Base-by-base conservation (phyloP, 1,140 invertebrate species). In the Sycophila sp. region DNA sequence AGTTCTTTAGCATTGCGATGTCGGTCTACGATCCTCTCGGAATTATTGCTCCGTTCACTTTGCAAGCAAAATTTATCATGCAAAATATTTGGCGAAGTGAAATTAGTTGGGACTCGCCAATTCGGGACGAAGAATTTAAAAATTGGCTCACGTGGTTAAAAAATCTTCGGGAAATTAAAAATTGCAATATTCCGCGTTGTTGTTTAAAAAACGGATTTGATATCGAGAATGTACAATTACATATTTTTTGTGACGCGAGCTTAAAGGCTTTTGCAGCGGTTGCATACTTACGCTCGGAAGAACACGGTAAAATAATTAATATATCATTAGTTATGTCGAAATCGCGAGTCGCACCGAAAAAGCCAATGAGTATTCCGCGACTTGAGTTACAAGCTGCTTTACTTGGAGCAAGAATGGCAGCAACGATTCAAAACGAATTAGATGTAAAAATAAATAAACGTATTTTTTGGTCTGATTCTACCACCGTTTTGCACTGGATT, bases 401-500 rank as follows among this genome's bases (percentile, higher is more conserved):
- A n/a, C n/a, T n/a, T n/a, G n/a, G n/a, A n/a, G n/a, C n/a, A n/a
- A n/a, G n/a, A n/a, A n/a, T n/a, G n/a, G n/a, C n/a, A n/a, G n/a
- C n/a, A n/a, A n/a, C n/a, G n/a, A n/a, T n/a, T n/a, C n/a, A n/a
- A n/a, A n/a, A n/a, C n/a, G n/a, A n/a, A n/a, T n/a, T n/a, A n/a
- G n/a, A n/a, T n/a, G n/a, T n/a, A n/a, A n/a, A n/a, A n/a, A n/a
- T n/a, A n/a, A n/a, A n/a, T n/a, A n/a, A n/a, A n/a, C n/a, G n/a
- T n/a, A n/a, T n/a, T n/a, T 77, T 68, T 32, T 84, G 79, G 79
- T 74, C 77, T 11, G 82, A 84, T 62, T 84, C 81, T 0, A 70
- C 73, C 0, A 80, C 76, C 0, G 77, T 77, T 0, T 47, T 85
- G 15, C 40, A 59, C 10, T 83, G 81, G 79, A 75, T 84, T 4